A percentile compares a stretch with the other conserved stretches of the same genome.
These are phyloP conservation scores for Megatriorchis doriae DNA, from an alignment of 2,113 vertebrate genomes.

Conservation along the genomic window DNA sequence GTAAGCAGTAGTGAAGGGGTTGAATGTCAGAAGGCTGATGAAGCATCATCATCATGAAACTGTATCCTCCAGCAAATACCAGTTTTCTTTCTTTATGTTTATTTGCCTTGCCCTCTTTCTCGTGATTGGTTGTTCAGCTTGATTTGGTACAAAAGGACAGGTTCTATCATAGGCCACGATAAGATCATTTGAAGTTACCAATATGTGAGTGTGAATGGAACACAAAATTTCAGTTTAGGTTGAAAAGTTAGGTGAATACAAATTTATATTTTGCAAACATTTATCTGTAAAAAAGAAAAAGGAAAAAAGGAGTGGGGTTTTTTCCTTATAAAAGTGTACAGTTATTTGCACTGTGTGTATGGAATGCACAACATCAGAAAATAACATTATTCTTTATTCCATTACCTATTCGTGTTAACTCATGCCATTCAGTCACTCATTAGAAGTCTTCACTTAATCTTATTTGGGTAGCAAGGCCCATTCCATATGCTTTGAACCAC, in stretches of 20 bases:
- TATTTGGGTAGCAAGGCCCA: accelerated
- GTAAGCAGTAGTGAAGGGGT: background rate
- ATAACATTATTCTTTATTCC: background rate
- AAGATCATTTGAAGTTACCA: background rate
- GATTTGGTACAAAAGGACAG: background rate
- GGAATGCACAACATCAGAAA: background rate
- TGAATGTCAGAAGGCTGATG: background rate
- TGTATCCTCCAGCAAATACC: background rate
- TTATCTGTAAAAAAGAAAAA: background rate
- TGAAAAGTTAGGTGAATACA: background rate
- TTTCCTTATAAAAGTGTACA: background rate
- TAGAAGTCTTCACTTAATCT: background rate
- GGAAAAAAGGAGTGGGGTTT: too few species aligned
- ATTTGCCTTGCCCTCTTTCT: background rate
- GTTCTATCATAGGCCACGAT: background rate
- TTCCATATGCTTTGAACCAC: background rate
- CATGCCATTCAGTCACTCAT: background rate
- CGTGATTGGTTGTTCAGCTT: background rate
- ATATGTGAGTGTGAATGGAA: background rate
- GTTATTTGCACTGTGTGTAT: background rate
- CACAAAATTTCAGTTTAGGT: background rate
- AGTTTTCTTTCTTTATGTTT: background rate
- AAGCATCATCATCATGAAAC: background rate
- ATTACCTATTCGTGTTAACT: accelerated
- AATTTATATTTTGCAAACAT: background rate